Percentiles rank a stretch among this genome's conserved stretches.
Evolutionary conservation across 1,140 invertebrate species (phyloP).

Genomic region (Aphelinus certus): DNA sequence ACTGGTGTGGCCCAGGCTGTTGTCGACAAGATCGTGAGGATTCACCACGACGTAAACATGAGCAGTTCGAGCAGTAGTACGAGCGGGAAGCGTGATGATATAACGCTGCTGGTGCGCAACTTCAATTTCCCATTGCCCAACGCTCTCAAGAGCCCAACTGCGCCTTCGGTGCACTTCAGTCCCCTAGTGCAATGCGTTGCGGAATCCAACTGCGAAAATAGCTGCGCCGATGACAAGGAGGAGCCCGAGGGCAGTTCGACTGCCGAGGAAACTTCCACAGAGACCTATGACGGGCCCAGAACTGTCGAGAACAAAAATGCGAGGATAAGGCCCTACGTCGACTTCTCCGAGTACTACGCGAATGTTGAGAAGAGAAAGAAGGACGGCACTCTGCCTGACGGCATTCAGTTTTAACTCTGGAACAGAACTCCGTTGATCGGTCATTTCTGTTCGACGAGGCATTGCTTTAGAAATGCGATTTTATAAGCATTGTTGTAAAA

Average conservation of each 20-base stretch:
- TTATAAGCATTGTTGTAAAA: no score
- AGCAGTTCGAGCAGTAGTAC: slow-evolving; percentile 67
- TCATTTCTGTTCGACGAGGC: no score
- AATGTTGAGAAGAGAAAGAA: slow-evolving; percentile 74
- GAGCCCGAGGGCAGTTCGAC: neutral
- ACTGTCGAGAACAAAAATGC: slow-evolving; percentile 68
- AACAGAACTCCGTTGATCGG: no score
- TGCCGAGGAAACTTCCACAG: neutral
- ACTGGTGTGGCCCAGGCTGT: slow-evolving; percentile 87
- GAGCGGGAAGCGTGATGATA: slow-evolving; percentile 75
- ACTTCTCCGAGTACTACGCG: slow-evolving; percentile 84
- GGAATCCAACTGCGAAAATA: slow-evolving; percentile 46
- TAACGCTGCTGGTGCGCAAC: slow-evolving; percentile 86
- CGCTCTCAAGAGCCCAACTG: slow-evolving; percentile 67
- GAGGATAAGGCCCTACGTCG: slow-evolving; percentile 82
- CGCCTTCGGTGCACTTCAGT: slow-evolving; percentile 69
- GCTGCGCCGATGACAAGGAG: slow-evolving; percentile 41
- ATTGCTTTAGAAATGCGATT: no score
- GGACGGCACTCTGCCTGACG: slow-evolving; percentile 70
- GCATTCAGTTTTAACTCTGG: slow-evolving; percentile 60
- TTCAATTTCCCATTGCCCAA: slow-evolving; percentile 84
- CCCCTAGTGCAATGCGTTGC: slow-evolving; percentile 66
- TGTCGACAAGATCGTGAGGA: slow-evolving; percentile 83
- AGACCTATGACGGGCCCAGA: slow-evolving; percentile 35
- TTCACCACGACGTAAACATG: slow-evolving; percentile 85